A percentile compares a stretch with the other conserved stretches of the same genome.
Evolutionary conservation across 2,113 vertebrate species (phyloP).

Genomic region (Tragelaphus strepsiceros): DNA sequence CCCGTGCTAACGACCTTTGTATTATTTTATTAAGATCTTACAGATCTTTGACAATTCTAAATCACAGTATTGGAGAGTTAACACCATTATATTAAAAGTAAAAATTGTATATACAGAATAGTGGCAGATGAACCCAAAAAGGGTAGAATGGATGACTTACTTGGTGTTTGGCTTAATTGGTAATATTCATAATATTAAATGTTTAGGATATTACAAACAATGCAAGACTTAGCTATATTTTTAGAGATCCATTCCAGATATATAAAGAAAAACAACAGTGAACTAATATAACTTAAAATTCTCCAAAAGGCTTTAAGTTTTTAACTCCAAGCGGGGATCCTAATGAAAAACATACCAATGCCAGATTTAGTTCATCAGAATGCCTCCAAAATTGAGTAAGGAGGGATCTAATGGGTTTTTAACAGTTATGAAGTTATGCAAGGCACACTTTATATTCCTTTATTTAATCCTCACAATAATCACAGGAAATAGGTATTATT

Average conservation of each 20-base stretch:
- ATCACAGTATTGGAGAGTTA: not conserved
- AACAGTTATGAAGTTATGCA: not conserved
- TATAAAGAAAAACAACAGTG: not conserved
- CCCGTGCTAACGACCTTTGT: not conserved
- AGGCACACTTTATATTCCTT: not conserved
- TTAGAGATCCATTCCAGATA: not conserved
- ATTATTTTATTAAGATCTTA: slow-evolving; percentile 24
- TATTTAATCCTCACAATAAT: slow-evolving; percentile 5
- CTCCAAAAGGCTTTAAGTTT: not conserved
- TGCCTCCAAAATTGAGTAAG: not conserved
- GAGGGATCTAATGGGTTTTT: not conserved
- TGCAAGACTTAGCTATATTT: not conserved
- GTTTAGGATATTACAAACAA: not conserved
- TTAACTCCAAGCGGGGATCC: not conserved
- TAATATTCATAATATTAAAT: slow-evolving; percentile 3
- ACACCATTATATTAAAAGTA: not conserved
- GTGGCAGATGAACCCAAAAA: not conserved
- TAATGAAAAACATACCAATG: not conserved
- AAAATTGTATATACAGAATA: not conserved
- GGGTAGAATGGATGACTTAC: not conserved
- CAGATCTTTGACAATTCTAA: not conserved
- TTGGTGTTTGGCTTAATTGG: not conserved
- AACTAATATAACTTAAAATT: not conserved
- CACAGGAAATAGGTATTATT: not conserved
- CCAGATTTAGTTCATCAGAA: slow-evolving; percentile 12